These are phyloP conservation scores for Drosophila lacteicornis DNA, from an alignment of 1,140 invertebrate genomes.

Conservation along the genomic window DNA sequence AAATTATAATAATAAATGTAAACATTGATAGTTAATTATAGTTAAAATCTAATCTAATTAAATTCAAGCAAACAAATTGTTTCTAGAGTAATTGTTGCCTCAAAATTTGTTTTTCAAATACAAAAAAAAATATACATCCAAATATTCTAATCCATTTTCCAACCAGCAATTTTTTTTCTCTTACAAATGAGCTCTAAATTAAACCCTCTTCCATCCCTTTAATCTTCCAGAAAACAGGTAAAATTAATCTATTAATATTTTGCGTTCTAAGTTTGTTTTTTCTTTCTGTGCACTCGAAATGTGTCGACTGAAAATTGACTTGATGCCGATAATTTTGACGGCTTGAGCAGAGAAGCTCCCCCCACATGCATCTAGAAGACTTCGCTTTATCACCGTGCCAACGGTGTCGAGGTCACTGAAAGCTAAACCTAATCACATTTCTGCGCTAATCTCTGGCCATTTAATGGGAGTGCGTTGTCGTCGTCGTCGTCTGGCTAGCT, in stretches of 20 bases:
- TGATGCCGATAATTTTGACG: conserved; percentile 21
- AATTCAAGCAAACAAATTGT: not conserved
- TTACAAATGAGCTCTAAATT: too few species aligned
- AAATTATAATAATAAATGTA: too few species aligned
- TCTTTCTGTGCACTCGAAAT: conserved; percentile 1
- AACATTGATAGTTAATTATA: too few species aligned
- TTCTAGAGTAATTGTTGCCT: too few species aligned
- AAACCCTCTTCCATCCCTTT: not conserved
- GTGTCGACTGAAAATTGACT: conserved; percentile 9
- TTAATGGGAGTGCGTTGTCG: conserved; percentile 1
- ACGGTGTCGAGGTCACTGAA: conserved; percentile 45
- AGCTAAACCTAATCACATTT: conserved; percentile 35
- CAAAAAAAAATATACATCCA: too few species aligned
- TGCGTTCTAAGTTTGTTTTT: not conserved
- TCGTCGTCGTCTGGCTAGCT: conserved; percentile 5
- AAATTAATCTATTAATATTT: not conserved
- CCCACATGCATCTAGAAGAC: conserved; percentile 14
- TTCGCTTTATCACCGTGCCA: conserved; percentile 26
- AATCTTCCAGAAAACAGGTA: not conserved
- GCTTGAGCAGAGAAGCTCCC: not conserved
- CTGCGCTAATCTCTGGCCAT: conserved; percentile 28
- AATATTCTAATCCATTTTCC: too few species aligned
- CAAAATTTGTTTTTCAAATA: too few species aligned
- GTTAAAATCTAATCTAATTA: not conserved
- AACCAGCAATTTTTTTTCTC: not conserved